phyloP scores from a whole-genome alignment of 2,888 invertebrate genomes.

The Phyllotreta striolata region DNA sequence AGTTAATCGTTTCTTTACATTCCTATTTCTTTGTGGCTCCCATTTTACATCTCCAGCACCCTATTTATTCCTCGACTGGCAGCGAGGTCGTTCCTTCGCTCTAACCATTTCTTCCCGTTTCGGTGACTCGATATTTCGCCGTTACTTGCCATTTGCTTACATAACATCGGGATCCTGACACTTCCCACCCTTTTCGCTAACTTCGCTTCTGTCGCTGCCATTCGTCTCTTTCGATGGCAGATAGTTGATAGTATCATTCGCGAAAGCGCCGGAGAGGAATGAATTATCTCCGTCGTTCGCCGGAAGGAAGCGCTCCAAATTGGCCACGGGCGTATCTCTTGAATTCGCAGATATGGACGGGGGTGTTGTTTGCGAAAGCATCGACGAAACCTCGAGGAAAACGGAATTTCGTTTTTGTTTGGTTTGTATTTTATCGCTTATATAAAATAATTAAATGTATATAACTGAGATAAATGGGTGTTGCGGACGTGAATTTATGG shows the following conservation, averaged over 20 bases:
- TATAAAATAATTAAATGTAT: too few relatives aligned
- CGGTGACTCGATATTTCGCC: conserved; percentile 38
- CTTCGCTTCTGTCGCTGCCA: conserved; percentile 32
- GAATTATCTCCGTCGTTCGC: conserved; percentile 11
- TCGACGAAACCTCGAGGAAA: not conserved
- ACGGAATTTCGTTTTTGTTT: not conserved
- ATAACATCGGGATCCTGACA: conserved; percentile 36
- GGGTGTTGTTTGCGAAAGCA: conserved; percentile 4
- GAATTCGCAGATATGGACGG: conserved; percentile 7
- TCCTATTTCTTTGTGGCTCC: conserved; percentile 36
- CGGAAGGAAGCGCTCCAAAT: conserved; percentile 13
- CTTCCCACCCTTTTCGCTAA: conserved; percentile 43
- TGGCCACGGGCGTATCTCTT: conserved; percentile 13
- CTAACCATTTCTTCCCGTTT: conserved; percentile 37
- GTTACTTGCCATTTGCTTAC: conserved; percentile 40
- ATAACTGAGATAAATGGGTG: too few relatives aligned
- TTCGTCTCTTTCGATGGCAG: conserved; percentile 32
- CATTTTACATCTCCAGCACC: conserved; percentile 49
- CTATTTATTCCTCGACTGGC: conserved; percentile 43
- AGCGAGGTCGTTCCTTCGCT: conserved; percentile 38
- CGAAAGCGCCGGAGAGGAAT: conserved; percentile 25
- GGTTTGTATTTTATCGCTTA: too few relatives aligned
- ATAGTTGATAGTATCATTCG: conserved; percentile 33
- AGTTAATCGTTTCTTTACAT: conserved; percentile 28
- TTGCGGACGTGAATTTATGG: too few relatives aligned